Percentiles rank a stretch among this genome's conserved stretches.
Conservation (phyloP, 1,140 invertebrate species). For the Metaphire vulgaris region DNA sequence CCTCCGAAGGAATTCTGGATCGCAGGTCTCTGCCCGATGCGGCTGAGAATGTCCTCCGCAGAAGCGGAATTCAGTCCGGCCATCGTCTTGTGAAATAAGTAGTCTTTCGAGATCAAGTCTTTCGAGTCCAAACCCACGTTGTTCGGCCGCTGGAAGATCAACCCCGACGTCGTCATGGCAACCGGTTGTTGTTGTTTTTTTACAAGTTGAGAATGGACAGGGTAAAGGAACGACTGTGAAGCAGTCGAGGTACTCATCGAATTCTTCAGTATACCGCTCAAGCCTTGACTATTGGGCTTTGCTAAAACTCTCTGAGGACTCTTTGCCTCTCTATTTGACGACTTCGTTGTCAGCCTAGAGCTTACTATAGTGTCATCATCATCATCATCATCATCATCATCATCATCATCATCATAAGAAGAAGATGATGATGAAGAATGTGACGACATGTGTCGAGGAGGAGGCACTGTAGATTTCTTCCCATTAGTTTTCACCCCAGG, state of each 20-base stretch:
- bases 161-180: neutral
- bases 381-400: no score
- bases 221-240: neutral
- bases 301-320: no score
- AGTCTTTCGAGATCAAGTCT: neutral
- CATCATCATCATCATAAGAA: no score
- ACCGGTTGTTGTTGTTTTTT: neutral
- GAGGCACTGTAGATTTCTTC: neutral
- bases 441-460: neutral
- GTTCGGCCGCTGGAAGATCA: neutral
- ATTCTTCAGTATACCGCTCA: neutral
- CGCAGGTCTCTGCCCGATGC: neutral
- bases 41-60: slow-evolving; percentile 5
- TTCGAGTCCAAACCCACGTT: neutral
- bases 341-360: neutral
- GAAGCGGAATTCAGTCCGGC: neutral
- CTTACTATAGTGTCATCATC: neutral
- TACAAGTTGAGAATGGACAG: neutral
- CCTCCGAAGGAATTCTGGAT: neutral
- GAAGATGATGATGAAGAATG: no score
- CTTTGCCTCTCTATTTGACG: no score
- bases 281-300: neutral
- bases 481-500: neutral
- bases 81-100: neutral
- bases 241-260: neutral